Conservation (phyloP, 2,797 vertebrate genomes). For the Sebastes minor region DNA sequence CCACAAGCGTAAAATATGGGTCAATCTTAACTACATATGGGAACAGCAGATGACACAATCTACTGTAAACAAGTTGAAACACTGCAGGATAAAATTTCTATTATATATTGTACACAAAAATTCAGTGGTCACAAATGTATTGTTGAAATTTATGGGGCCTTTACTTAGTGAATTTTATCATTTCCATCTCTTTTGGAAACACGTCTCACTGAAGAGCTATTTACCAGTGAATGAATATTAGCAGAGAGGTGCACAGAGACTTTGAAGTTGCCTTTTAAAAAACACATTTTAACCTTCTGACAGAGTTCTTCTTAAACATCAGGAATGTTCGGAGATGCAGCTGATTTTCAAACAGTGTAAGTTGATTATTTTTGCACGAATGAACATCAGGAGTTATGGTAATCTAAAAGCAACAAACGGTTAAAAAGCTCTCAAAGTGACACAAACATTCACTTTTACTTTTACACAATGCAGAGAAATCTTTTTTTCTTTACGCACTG, state of each 20-base stretch:
- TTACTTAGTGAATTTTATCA: conserved; percentile 39
- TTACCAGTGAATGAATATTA: conserved; percentile 53
- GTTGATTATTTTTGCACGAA: conserved; percentile 37
- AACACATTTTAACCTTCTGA: conserved; percentile 8
- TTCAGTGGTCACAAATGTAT: conserved; percentile 38
- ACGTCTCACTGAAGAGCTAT: conserved; percentile 49
- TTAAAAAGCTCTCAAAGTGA: conserved; percentile 49
- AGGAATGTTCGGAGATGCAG: conserved; percentile 29
- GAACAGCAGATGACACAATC: conserved; percentile 16
- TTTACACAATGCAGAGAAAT: conserved; percentile 60
- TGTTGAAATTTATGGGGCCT: conserved; percentile 4
- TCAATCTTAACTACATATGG: conserved; percentile 13
- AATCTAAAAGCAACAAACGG: conserved; percentile 33
- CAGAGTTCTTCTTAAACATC: conserved; percentile 4
- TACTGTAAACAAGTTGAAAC: conserved; percentile 8
- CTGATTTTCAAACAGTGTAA: conserved; percentile 3
- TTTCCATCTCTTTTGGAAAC: conserved; percentile 60
- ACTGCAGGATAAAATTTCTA: conserved; percentile 10
- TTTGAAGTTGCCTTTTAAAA: neutral
- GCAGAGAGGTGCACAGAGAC: conserved; percentile 25
- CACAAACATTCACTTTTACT: conserved; percentile 51
- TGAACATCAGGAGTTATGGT: conserved; percentile 25
- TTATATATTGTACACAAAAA: conserved; percentile 34
- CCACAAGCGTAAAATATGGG: conserved; percentile 2
- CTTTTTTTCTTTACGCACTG: conserved; percentile 56